These are phyloP conservation scores for Acrossocheilus fasciatus DNA, from an alignment of 2,797 vertebrate genomes.

Conservation along the genomic window DNA sequence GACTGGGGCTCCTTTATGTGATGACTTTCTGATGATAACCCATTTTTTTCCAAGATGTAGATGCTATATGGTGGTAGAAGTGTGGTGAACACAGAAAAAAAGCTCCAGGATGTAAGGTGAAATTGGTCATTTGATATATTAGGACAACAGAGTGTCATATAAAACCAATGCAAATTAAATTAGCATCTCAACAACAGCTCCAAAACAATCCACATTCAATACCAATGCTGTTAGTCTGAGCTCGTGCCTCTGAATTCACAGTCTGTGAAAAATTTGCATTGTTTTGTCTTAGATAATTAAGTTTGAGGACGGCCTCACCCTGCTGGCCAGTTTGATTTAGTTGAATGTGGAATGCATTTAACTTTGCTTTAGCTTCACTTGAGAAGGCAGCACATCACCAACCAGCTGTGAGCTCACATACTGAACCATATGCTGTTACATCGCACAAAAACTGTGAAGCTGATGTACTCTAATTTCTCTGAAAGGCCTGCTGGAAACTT, in stretches of 20 bases:
- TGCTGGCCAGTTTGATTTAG: conserved; percentile 60
- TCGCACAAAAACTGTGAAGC: conserved; percentile 45
- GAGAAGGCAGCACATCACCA: conserved; percentile 55
- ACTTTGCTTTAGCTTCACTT: conserved; percentile 58
- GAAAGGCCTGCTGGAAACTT: conserved; percentile 45
- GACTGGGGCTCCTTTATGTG: background rate
- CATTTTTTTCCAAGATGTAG: background rate
- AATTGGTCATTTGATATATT: background rate
- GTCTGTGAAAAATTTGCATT: conserved; percentile 39
- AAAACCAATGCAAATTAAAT: conserved; percentile 18
- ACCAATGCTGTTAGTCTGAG: conserved; percentile 25
- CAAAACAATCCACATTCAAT: conserved; percentile 12
- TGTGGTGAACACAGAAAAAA: background rate
- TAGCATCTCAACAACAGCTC: background rate
- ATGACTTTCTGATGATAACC: background rate
- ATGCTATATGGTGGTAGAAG: background rate
- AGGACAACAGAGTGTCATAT: background rate
- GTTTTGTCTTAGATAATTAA: conserved; percentile 57
- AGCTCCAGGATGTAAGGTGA: background rate
- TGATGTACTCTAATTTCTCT: conserved; percentile 54
- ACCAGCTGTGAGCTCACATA: conserved; percentile 54
- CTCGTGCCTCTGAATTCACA: conserved; percentile 18
- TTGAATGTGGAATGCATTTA: conserved; percentile 54
- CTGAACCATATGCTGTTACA: conserved; percentile 45
- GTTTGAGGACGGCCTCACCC: conserved; percentile 50